Evolutionary conservation across 2,797 vertebrate genomes (phyloP).

Genomic region (Pampus argenteus): DNA sequence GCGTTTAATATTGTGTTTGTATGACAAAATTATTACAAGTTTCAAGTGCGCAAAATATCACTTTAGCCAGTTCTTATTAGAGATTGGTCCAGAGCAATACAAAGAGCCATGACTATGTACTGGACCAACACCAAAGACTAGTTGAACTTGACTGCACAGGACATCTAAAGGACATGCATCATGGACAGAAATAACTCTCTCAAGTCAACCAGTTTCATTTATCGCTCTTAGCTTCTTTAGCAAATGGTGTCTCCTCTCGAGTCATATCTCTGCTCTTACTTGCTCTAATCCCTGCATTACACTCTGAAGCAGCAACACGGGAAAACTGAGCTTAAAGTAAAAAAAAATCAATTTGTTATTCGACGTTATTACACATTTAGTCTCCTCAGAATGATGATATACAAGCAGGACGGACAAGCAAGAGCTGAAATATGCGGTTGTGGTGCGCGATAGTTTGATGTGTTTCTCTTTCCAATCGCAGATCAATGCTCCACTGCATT

Average conservation of each 20-base stretch:
- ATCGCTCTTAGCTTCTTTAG: conserved; percentile 52
- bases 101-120: conserved; percentile 48
- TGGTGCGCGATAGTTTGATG: conserved; percentile 47
- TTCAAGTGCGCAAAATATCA: too few species aligned
- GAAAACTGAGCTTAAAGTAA: neutral
- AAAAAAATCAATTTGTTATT: neutral
- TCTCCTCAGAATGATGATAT: neutral
- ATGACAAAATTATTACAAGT: too few species aligned
- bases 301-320: neutral
- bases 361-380: neutral
- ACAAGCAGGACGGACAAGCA: conserved; percentile 57
- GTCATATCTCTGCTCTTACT: conserved; percentile 76
- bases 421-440: conserved; percentile 74
- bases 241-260: conserved; percentile 35
- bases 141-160: conserved; percentile 55
- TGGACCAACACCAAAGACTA: conserved; percentile 52
- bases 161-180: conserved; percentile 53
- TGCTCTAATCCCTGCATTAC: conserved; percentile 38
- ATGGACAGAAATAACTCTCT: conserved; percentile 56
- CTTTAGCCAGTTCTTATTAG: too few species aligned
- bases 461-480: conserved; percentile 62
- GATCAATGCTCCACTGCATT: conserved; percentile 73
- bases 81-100: conserved; percentile 43
- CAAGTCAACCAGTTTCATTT: conserved; percentile 65
- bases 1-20: too few species aligned